phyloP scores from a whole-genome alignment of 2,888 invertebrate species.

The Clostera curtula region DNA sequence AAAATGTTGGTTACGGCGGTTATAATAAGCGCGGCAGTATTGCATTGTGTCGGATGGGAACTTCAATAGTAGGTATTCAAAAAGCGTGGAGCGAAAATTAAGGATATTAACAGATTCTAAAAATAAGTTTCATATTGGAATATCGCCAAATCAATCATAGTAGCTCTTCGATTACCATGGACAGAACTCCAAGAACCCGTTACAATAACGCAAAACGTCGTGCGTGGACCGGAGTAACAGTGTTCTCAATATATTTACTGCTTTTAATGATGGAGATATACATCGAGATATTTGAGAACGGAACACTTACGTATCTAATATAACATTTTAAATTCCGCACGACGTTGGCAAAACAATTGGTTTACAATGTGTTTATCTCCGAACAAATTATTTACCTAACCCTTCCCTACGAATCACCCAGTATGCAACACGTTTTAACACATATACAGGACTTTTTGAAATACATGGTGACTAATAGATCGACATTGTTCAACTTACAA shows the following conservation, averaged over 20 bases:
- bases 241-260: slow-evolving; percentile 51
- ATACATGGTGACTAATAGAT: slow-evolving; percentile 87
- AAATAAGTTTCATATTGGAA: background rate
- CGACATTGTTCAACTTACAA: slow-evolving; percentile 85
- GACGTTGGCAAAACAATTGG: slow-evolving; percentile 6
- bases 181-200: slow-evolving; percentile 36
- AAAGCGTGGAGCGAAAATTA: too few species aligned
- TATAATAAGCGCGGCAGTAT: too few species aligned
- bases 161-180: slow-evolving; percentile 30
- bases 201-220: slow-evolving; percentile 42
- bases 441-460: slow-evolving; percentile 94
- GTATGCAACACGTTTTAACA: slow-evolving; percentile 85
- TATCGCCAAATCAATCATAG: background rate
- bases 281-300: slow-evolving; percentile 53
- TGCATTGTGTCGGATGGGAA: too few species aligned
- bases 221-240: slow-evolving; percentile 56
- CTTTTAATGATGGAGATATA: slow-evolving; percentile 54
- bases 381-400: background rate
- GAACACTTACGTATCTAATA: slow-evolving; percentile 44
- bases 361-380: background rate
- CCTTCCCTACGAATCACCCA: too few species aligned
- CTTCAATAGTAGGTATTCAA: too few species aligned
- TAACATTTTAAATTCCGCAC: slow-evolving; percentile 27
- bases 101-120: slow-evolving; percentile 1
- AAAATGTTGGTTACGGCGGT: too few species aligned